Evolutionary conservation across 2,797 vertebrate species (phyloP), one percentile per base, ranked within the genome.

Genomic region (Fistularia commersonii): DNA sequence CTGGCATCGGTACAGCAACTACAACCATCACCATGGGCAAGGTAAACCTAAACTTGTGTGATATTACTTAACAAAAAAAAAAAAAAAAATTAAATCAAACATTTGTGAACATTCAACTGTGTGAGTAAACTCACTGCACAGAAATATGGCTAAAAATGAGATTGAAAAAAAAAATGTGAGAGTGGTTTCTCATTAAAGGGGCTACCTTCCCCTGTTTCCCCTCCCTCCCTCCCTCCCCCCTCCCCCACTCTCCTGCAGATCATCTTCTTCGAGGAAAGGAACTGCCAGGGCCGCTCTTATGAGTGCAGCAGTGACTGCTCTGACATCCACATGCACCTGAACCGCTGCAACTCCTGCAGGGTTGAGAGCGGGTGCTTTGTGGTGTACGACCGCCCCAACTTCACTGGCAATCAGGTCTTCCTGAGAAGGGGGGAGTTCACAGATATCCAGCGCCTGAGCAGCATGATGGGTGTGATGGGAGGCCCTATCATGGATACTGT

Each of bases 341-440:
- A 51, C 74, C 79, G 79, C 61, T 87, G 85, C 81, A 82, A 70
- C 70, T 88, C 87, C 48, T 83, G 80, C 84, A 79, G 77, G 57
- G 85, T 89, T 44, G 83, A 88, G 45, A 80, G 44, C 0, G 84
- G 87, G 4, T 87, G 85, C 75, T 88, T 88, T 14, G 64, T 90
- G 76, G 75, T 86, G 15, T 90, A 88, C 8, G 87, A 89, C 41
- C 67, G 64, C 23, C 51, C 80, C 38, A 88, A 81, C 74, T 90
- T 77, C 66, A 61, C 57, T 53, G 89, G 87, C 0, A 87, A 89
- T 53, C 89, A 90, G 74, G 60, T 79, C 7, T 90, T 89, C 46
- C 39, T 88, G 54, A 84, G 71, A 46, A 79, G 87, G 36, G 87
- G 89, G 1, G 89, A 90, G 57, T 89, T 86, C 39, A 41, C 85